A percentile compares a stretch with the other conserved stretches of the same genome.
These are phyloP conservation scores for Eucidaris tribuloides DNA, from an alignment of 35 echinoderm and acorn worm species.

Conservation along the genomic window DNA sequence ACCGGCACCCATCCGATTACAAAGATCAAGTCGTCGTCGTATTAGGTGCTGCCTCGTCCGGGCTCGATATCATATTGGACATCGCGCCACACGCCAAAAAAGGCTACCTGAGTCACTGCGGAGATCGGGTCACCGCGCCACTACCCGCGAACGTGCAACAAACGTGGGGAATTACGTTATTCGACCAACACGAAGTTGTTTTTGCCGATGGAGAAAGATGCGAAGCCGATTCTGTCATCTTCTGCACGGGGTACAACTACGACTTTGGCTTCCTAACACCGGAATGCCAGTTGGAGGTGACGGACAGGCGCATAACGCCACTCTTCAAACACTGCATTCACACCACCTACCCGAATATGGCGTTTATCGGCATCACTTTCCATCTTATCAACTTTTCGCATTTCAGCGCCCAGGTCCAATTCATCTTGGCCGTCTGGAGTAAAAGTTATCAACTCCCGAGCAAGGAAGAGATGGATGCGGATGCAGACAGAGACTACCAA, in stretches of 20 bases:
- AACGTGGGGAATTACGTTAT: not conserved
- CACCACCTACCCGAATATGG: constrained; percentile 32
- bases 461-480: constrained; percentile 57
- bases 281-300: constrained; percentile 40
- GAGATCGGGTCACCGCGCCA: not conserved
- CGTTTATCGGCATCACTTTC: constrained; percentile 58
- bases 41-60: constrained; percentile 67
- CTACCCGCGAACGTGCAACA: constrained; percentile 56
- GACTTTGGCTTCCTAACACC: constrained; percentile 55
- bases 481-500: constrained; percentile 24
- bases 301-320: constrained; percentile 30
- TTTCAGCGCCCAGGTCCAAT: constrained; percentile 38
- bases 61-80: constrained; percentile 53
- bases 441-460: constrained; percentile 45
- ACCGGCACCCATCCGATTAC: constrained; percentile 54
- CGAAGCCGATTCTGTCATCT: constrained; percentile 55
- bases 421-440: constrained; percentile 23
- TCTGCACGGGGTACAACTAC: constrained; percentile 75
- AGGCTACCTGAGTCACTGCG: constrained; percentile 49
- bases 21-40: constrained; percentile 46
- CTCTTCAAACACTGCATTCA: constrained; percentile 70
- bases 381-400: constrained; percentile 59
- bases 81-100: constrained; percentile 22
- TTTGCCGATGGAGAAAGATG: constrained; percentile 45
- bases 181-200: constrained; percentile 17